Base-by-base conservation (phyloP, 2,888 invertebrate species). In the Drosophila meridionalis region DNA sequence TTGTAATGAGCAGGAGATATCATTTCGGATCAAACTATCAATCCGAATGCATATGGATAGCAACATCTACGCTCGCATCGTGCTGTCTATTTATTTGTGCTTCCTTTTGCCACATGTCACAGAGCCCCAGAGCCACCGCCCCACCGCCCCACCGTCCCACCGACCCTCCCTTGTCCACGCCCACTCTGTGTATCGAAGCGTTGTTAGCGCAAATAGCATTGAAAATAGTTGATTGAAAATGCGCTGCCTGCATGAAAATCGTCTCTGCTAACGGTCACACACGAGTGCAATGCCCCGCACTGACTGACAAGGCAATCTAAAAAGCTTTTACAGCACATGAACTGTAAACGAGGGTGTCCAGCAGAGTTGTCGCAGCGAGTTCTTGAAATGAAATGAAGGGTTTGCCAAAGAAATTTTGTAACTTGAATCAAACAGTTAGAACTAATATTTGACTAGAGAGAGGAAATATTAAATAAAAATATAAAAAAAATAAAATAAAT, bases 271-370 rank as follows among this genome's bases (percentile, higher is more conserved):
- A 78, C 78, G 79, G 89, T 88, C 84, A 84, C 89, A 86, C 80
- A 74, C 71, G 78, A 80, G 62, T 83, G 86, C 83, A 80, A 73
- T 69, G 76, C 53, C 71, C 82, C 74, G 30, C 56, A 66, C 70
- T 75, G 83, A 78, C 75, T 84, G 87, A 82, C 87, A 88, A 79
- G 76, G 73, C 82, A 87, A 87, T 87, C 89, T 88, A 87, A 88
- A 88, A 84, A 79, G 78, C 76, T 80, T 76, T 77, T 57, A 55
- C 63, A 53, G 40, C 62, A 64, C 58, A 60, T 69, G 63, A 40
- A 32, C 42, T 52, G 26, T 40, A 8, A 30, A 8, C 67, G 68
- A 68, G 73, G 66, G 43, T 55, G n/a, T 65, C 2, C 38, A 47
- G 0, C 14, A 30, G 20, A 64, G 61, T 69, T 60, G 4, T 3